Base-by-base conservation (phyloP, 1,140 invertebrate genomes). In the Zaprionus ghesquierei region DNA sequence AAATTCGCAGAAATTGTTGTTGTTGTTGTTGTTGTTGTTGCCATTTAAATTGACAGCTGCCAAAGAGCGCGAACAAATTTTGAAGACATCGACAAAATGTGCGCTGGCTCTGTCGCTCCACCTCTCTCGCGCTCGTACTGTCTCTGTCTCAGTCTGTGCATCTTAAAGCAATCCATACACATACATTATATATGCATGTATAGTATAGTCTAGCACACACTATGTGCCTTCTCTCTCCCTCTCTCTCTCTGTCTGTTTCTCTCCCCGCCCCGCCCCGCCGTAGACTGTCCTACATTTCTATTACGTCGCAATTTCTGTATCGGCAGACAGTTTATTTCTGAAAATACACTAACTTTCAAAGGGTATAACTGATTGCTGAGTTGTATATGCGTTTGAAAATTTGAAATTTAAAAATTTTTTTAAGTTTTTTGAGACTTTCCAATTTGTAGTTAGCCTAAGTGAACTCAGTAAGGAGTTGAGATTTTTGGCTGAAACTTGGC, bases 281-380 rank as follows among this genome's bases (percentile, higher is more conserved):
- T n/a, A 58, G 13, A n/a, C 69, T 35, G 44, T 59, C 62, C 44
- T 71, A 71, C 62, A 58, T 51, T 71, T 71, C 55, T 46, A 72
- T 72, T 72, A 72, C 69, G 69, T 72, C 69, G 69, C 63, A 71
- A 62, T 65, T 53, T 71, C 35, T 66, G 27, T 71, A 44, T 64
- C 33, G 69, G 62, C 69, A 55, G 62, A 71, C 53, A 65, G 23
- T 65, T 71, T 44, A 65, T 59, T 71, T 64, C 35, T 35, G 54
- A 38, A 15, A 20, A 27, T 49, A 29, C 31, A 9, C 15, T 46
- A 15, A 25, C 58, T 18, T 23, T 15, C 1, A 8, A 38, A 23
- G 20, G 22, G 31, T 38, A 53, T 62, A 35, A 13, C 23, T 22
- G 10, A 18, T 23, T 35, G n/a, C 22, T 4, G 4, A 35, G 4